Evolutionary conservation across 1,140 invertebrate genomes (phyloP).

Genomic region (Arion vulgaris): DNA sequence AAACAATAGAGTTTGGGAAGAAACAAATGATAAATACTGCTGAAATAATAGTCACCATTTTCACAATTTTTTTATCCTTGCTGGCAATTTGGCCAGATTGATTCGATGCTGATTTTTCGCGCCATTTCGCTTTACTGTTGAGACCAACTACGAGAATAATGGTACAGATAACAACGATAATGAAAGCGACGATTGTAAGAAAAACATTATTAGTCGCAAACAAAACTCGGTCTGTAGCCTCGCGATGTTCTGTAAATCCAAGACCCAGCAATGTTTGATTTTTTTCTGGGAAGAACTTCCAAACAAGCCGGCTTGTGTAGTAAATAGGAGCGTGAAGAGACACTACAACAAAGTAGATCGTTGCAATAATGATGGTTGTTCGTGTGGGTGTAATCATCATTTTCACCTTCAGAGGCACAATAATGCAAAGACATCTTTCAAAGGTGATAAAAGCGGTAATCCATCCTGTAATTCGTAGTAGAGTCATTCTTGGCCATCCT

Average conservation of each 20-base stretch:
- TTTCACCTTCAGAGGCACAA: neutral
- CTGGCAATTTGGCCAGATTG: neutral
- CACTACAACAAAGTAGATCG: neutral
- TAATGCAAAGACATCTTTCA: neutral
- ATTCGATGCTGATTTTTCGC: neutral
- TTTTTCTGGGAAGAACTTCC: neutral
- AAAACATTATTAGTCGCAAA: neutral
- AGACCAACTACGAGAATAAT: neutral
- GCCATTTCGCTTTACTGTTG: neutral
- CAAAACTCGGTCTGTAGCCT: neutral
- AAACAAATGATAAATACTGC: conserved; percentile 1
- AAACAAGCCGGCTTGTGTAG: neutral
- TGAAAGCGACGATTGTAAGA: neutral
- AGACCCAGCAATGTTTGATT: neutral
- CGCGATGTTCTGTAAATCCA: neutral
- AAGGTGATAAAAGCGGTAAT: conserved; percentile 14
- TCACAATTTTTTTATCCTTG: neutral
- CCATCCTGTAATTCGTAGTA: neutral
- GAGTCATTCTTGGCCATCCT: neutral
- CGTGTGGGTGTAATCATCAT: neutral
- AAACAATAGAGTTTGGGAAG: neutral
- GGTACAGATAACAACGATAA: conserved; percentile 5
- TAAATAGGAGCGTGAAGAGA: neutral
- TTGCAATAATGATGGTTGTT: neutral
- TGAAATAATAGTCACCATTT: neutral